phyloP scores from a whole-genome alignment of 2,888 invertebrate genomes.

The Brachycybe producta region DNA sequence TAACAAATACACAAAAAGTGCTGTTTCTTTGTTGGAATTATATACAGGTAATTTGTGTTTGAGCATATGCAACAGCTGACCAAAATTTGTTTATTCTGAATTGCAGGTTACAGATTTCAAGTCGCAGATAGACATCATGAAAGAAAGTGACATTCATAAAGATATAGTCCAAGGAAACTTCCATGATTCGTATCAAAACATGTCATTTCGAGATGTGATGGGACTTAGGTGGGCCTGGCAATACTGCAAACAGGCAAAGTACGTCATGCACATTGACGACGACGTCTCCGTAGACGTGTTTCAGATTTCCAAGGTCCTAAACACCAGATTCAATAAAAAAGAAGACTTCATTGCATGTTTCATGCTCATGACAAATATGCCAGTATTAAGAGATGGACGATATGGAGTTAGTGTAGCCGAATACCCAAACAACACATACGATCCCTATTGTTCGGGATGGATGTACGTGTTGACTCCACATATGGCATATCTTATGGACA shows the following conservation, averaged over 20 bases:
- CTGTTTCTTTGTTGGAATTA: too few species aligned
- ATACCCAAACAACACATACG: slow-evolving; percentile 2
- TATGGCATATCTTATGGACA: background rate
- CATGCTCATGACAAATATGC: slow-evolving; percentile 2
- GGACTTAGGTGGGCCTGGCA: slow-evolving; percentile 12
- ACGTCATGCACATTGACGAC: slow-evolving; percentile 11
- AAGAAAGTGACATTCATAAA: slow-evolving; percentile 6
- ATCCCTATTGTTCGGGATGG: slow-evolving; percentile 12
- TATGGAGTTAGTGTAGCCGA: background rate
- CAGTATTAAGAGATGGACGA: slow-evolving; percentile 2
- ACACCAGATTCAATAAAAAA: background rate
- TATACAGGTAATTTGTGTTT: too few species aligned
- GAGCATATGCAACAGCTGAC: too few species aligned
- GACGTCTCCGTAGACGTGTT: slow-evolving; percentile 12
- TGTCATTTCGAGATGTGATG: slow-evolving; percentile 12
- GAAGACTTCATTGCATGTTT: slow-evolving; percentile 13
- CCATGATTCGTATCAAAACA: slow-evolving; percentile 13
- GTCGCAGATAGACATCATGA: too few species aligned
- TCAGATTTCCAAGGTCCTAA: slow-evolving; percentile 1
- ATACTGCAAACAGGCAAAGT: slow-evolving; percentile 1
- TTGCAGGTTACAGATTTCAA: too few species aligned
- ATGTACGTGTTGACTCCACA: slow-evolving; percentile 12
- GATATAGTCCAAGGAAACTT: slow-evolving; percentile 14
- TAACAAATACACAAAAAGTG: too few species aligned
- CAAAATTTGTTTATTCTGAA: too few species aligned